These are phyloP conservation scores for Polymixis flavicincta DNA, from an alignment of 2,888 invertebrate genomes.

Conservation along the genomic window DNA sequence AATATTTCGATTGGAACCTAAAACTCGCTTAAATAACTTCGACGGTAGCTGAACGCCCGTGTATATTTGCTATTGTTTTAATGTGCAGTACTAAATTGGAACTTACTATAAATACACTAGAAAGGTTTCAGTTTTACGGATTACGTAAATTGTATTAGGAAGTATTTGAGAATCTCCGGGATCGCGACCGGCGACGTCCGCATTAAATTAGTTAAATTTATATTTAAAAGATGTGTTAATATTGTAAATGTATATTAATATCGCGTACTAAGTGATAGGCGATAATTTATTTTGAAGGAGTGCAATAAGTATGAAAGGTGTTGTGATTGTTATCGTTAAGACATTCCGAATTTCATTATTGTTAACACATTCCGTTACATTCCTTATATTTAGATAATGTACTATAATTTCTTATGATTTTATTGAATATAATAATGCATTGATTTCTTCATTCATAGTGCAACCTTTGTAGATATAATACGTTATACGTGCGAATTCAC, in stretches of 20 bases:
- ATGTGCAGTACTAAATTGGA: conserved; percentile 64
- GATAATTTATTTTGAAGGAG: conserved; percentile 89
- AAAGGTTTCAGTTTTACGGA: conserved; percentile 78
- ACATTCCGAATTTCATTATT: conserved; percentile 80
- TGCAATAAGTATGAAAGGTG: conserved; percentile 90
- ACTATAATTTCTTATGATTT: conserved; percentile 67
- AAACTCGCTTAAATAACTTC: conserved; percentile 69
- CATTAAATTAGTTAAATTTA: conserved; percentile 88
- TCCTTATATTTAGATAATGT: conserved; percentile 77
- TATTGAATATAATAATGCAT: conserved; percentile 53
- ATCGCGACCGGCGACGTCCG: conserved; percentile 80
- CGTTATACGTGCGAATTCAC: conserved; percentile 86
- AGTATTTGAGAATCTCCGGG: conserved; percentile 75
- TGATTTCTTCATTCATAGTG: conserved; percentile 74
- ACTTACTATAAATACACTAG: conserved; percentile 74
- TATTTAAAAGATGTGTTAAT: conserved; percentile 89
- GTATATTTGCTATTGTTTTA: conserved; percentile 64
- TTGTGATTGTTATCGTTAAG: conserved; percentile 89
- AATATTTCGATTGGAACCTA: conserved; percentile 70
- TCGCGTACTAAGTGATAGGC: conserved; percentile 85
- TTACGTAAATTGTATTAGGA: conserved; percentile 71
- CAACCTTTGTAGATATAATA: conserved; percentile 82
- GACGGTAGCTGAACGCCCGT: conserved; percentile 64
- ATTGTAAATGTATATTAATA: conserved; percentile 89
- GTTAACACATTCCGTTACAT: conserved; percentile 87